A percentile compares a stretch with the other conserved stretches of the same genome.
These are phyloP conservation scores for Spatulosminthurus flaviceps DNA, from an alignment of 2,888 invertebrate species.

Conservation along the genomic window DNA sequence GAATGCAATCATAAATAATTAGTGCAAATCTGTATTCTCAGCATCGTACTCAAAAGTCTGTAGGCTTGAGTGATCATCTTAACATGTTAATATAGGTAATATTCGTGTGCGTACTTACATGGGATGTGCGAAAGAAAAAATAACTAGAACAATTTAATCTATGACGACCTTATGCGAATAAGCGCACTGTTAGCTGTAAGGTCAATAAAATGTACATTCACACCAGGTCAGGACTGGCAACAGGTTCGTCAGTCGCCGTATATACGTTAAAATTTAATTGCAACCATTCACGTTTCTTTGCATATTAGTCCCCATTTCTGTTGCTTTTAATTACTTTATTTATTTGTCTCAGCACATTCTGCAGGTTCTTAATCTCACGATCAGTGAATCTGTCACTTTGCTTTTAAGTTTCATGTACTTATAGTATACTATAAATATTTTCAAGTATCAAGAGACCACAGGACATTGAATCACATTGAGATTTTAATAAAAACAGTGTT, in stretches of 20 bases:
- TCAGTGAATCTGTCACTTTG: slow-evolving; percentile 25
- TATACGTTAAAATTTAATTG: background rate
- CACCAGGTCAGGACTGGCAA: background rate
- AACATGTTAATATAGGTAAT: too few relatives aligned
- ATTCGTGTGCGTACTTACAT: too few relatives aligned
- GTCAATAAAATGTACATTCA: background rate
- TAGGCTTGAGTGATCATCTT: too few relatives aligned
- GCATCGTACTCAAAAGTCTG: background rate
- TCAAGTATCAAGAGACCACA: too few relatives aligned
- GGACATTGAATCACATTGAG: background rate
- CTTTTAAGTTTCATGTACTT: background rate
- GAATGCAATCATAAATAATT: background rate
- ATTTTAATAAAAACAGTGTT: background rate
- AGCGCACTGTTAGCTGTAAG: too few relatives aligned
- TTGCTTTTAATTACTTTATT: background rate
- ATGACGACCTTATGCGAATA: too few relatives aligned
- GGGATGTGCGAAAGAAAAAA: too few relatives aligned
- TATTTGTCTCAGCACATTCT: background rate
- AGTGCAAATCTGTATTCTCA: background rate
- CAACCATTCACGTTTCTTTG: background rate
- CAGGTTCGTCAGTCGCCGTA: slow-evolving; percentile 9
- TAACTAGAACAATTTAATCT: too few relatives aligned
- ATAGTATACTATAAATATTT: background rate
- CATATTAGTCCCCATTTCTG: background rate
- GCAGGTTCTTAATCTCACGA: background rate